Evolutionary conservation across 2,797 vertebrate genomes (phyloP).

Genomic region (Ficedula albicollis): DNA sequence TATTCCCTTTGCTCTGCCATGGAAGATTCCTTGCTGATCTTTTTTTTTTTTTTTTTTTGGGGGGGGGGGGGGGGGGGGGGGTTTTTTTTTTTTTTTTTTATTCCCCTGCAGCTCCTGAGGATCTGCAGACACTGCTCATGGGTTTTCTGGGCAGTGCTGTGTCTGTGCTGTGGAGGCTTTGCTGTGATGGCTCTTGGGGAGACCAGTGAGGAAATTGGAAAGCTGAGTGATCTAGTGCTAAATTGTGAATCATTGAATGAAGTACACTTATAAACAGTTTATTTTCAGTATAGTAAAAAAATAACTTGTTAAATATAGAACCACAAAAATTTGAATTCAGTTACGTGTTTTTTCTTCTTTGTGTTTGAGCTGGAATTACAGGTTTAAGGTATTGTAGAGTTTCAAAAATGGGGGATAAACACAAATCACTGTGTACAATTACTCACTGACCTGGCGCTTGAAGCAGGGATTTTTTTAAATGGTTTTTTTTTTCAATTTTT

Average conservation of each 20-base stretch:
- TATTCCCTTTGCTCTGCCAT: not conserved
- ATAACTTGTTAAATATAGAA: not conserved
- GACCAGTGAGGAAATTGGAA: conserved; percentile 86
- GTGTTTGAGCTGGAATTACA: not conserved
- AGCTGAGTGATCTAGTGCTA: conserved; percentile 91
- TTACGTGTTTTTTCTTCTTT: not conserved
- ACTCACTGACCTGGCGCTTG: not conserved
- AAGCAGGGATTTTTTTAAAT: not conserved
- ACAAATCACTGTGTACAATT: not conserved
- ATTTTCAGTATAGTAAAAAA: not conserved
- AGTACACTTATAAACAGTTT: not conserved
- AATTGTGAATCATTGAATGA: conserved; percentile 28
- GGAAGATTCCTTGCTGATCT: not conserved
- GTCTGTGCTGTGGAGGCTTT: not conserved
- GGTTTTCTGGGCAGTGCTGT: not conserved
- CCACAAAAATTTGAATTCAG: not conserved
- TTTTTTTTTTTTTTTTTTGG: no score
- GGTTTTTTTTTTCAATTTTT: not conserved
- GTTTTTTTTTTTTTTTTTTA: no score
- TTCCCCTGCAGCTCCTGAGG: no score
- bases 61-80: no score
- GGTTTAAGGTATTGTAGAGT: not conserved
- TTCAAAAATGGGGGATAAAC: not conserved
- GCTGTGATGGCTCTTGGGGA: not conserved
- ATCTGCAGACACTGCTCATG: not conserved